These are phyloP conservation scores for Catocala fraxini DNA, from an alignment of 2,888 invertebrate genomes.

Conservation along the genomic window DNA sequence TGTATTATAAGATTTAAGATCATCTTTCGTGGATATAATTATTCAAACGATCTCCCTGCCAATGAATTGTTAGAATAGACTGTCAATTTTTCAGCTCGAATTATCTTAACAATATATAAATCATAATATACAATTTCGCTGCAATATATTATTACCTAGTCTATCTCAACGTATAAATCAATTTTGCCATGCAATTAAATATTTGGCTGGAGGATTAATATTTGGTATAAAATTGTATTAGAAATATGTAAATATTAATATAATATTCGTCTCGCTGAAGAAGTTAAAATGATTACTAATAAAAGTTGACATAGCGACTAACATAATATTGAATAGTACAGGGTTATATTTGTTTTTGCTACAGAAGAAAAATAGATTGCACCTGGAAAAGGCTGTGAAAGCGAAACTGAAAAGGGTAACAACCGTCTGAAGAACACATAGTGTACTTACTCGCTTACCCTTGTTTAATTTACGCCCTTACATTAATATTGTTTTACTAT, in stretches of 20 bases:
- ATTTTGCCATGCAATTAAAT: too few species aligned
- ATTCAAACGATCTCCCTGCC: too few species aligned
- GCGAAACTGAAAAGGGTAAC: slow-evolving; percentile 86
- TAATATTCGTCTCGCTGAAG: slow-evolving; percentile 1
- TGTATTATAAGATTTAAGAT: too few species aligned
- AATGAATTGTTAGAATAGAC: too few species aligned
- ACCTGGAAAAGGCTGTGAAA: slow-evolving; percentile 85
- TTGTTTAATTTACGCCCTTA: slow-evolving; percentile 77
- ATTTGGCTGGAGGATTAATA: too few species aligned
- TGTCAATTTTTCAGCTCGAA: too few species aligned
- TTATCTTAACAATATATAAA: too few species aligned
- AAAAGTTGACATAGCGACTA: slow-evolving; percentile 43
- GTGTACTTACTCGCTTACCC: slow-evolving; percentile 83
- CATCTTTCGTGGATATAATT: too few species aligned
- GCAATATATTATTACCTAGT: too few species aligned
- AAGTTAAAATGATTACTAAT: slow-evolving; percentile 16
- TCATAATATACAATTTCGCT: too few species aligned
- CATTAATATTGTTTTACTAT: slow-evolving; percentile 64
- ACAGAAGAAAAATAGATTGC: slow-evolving; percentile 88
- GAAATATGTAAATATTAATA: slow-evolving; percentile 30
- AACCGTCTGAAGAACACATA: slow-evolving; percentile 72
- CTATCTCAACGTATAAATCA: too few species aligned
- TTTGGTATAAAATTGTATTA: too few species aligned
- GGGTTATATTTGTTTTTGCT: slow-evolving; percentile 83
- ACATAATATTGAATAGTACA: slow-evolving; percentile 58